Evolutionary conservation across 2,888 invertebrate genomes (phyloP), one percentile per base, ranked within the genome.

Genomic region (Diaperis boleti): DNA sequence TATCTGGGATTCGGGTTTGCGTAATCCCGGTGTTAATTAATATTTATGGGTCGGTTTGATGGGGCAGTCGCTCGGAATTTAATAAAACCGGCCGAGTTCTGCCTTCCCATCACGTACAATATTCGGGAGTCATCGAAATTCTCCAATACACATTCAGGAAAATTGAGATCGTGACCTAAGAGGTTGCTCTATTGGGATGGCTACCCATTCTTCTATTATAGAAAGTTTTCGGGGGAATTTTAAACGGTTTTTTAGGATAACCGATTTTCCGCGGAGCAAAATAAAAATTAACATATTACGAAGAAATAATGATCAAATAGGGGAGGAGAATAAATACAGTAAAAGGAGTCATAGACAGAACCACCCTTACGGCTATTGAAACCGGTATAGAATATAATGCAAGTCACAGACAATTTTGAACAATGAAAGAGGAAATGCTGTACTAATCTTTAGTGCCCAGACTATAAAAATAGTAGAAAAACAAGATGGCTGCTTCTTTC

Each of bases 141-240:
- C 76, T 74, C 76, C 78, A 75, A 77, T 78, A 79, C 74, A 76
- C 77, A 76, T 79, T 75, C 74, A 65, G 71, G 74, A 73, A 76
- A 77, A 79, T 78, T 79, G 78, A 77, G 74, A 76, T 78, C 77
- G 78, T 74, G 74, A 76, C 74, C 74, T 62, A 63, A 64, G 54
- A 50, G 56, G 50, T 61, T 42, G 55, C 60, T 56, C 62, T 29
- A 62, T 50, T 26, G 39, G 47, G 45, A 62, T 56, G 26, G 45
- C 45, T 47, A 47, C 15, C 55, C 55, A 64, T 64, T 64, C 60
- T 64, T 64, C 49, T 49, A 64, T 55, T 49, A 59, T 64, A 62
- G 56, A 39, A 61, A 61, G 55, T 39, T 54, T 55, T 60, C 17
- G 29, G 6, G 6, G 39, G 60, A 60, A 60, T 60, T 52, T 63